Base-by-base conservation (phyloP, 1,140 invertebrate genomes). In the Chelonus insularis region DNA sequence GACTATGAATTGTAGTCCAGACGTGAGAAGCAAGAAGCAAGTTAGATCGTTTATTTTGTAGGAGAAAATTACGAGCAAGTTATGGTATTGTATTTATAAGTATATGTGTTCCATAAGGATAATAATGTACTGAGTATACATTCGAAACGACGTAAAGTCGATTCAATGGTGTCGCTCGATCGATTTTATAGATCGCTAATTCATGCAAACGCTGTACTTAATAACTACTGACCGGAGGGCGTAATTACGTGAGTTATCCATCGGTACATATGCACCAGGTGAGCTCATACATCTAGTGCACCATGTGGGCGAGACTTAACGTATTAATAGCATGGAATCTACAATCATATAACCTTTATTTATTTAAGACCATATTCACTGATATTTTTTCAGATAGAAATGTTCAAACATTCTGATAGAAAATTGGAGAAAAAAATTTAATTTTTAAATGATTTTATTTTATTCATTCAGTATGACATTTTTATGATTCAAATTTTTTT, bases 191-290 rank as follows among this genome's bases (percentile, higher is more conserved):
- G 64, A 71, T 67, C 45, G 52, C 48, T 63, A 62, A 68, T 72
- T 68, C 65, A 67, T 67, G 63, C 65, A 68, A 65, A 65, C 60
- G 68, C 47, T 60, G 57, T 54, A 50, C 56, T 68, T 68, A 67
- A 70, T 70, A 68, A 68, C 32, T 47, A 45, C 68, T 62, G 57
- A 65, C 66, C 59, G 43, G 39, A 45, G 63, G 47, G 65, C 59
- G 62, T 68, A 70, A 72, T 72, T 72, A 68, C 62, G 57, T 47
- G 66, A 47, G 66, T 68, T 72, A 69, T 70, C 65, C 47, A 36
- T 60, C 48, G 57, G 39, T 50, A 60, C 57, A 41, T 48, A 58
- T 34, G 34, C 50, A 54, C 47, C 56, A 58, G 60, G 63, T 67
- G 56, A 45, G 52, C 37, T 62, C 50, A 43, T 20, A 41, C 43